Conservation (phyloP, 2,888 invertebrate genomes). For the Aphidius colemani region DNA sequence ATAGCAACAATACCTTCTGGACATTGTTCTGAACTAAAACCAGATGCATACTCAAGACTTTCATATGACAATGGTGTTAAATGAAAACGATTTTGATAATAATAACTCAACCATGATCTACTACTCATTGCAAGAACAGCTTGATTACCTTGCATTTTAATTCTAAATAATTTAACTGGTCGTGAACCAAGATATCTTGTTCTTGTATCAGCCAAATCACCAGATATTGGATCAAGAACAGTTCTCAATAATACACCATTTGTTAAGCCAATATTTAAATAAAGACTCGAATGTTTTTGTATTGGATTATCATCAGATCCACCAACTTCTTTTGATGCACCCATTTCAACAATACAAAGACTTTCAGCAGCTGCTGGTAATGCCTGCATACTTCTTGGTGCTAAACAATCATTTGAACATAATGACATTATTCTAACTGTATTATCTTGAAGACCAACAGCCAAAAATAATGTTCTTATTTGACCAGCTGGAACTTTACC, state of each 20-base stretch:
- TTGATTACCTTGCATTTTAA: slow-evolving; percentile 93
- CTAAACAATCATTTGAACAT: slow-evolving; percentile 93
- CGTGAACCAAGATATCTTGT: slow-evolving; percentile 95
- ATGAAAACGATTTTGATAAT: slow-evolving; percentile 95
- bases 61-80: slow-evolving; percentile 96
- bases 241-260: slow-evolving; percentile 94
- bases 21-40: slow-evolving; percentile 96
- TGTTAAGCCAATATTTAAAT: slow-evolving; percentile 95
- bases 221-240: slow-evolving; percentile 93
- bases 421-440: slow-evolving; percentile 97
- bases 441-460: slow-evolving; percentile 93
- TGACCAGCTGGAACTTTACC: slow-evolving; percentile 95
- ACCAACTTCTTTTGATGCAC: slow-evolving; percentile 68
- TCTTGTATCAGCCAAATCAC: slow-evolving; percentile 95
- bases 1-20: slow-evolving; percentile 99
- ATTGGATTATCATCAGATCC: slow-evolving; percentile 64
- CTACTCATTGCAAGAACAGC: slow-evolving; percentile 98
- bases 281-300: slow-evolving; percentile 75
- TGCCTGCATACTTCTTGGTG: slow-evolving; percentile 95
- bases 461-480: slow-evolving; percentile 92
- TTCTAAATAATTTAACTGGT: slow-evolving; percentile 94
- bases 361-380: slow-evolving; percentile 96
- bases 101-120: slow-evolving; percentile 97
- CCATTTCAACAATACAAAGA: slow-evolving; percentile 94
- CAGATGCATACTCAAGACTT: slow-evolving; percentile 95